Conservation (phyloP, 2,888 invertebrate genomes). For the Xanthia icteritia region DNA sequence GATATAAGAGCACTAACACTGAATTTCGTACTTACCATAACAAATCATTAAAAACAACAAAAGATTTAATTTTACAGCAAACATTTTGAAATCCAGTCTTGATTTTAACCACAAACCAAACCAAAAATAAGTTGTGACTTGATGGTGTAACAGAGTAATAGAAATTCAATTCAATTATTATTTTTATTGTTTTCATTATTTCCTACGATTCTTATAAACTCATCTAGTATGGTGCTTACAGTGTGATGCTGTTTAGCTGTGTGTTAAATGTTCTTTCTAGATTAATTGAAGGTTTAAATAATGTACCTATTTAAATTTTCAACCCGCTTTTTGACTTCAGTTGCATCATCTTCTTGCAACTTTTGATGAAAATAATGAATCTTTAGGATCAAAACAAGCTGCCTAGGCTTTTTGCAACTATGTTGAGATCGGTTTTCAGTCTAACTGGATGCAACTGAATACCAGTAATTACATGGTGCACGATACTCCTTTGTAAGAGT, state of each 20-base stretch:
- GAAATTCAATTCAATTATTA: slow-evolving; percentile 13
- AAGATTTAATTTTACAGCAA: neutral
- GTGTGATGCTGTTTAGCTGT: neutral
- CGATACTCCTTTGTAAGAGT: neutral
- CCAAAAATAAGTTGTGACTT: neutral
- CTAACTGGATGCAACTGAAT: neutral
- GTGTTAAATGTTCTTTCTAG: neutral
- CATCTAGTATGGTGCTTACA: neutral
- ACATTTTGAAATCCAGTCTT: slow-evolving; percentile 15
- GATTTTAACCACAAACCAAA: neutral
- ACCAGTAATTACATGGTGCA: neutral
- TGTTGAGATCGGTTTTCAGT: neutral
- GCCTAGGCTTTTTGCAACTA: neutral
- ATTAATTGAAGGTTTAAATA: neutral
- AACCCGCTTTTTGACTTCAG: neutral
- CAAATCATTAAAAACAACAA: slow-evolving; percentile 28
- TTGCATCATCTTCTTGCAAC: no score
- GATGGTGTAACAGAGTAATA: neutral
- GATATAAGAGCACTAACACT: neutral
- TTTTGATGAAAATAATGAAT: neutral
- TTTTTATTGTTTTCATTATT: slow-evolving; percentile 35
- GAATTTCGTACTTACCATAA: slow-evolving; percentile 21
- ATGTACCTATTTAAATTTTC: no score
- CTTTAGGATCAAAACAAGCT: neutral
- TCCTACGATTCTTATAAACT: neutral